Base-by-base conservation (phyloP, 2,113 vertebrate genomes). In the Lepus americanus region DNA sequence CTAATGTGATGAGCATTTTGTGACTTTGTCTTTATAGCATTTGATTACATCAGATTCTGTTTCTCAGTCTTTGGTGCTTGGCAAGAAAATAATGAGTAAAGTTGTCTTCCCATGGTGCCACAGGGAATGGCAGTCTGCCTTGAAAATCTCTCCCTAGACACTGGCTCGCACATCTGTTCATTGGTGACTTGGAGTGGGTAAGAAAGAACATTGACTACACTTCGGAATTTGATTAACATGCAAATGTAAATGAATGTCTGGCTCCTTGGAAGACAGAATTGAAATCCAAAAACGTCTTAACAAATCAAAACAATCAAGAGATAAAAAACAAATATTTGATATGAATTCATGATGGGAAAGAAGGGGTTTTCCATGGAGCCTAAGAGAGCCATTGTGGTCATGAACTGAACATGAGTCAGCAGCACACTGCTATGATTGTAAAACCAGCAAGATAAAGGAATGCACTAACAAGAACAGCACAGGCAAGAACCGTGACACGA, bases 361-460 rank as follows among this genome's bases (percentile, higher is more conserved):
- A 27, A n/a, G 10, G 6, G 27, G n/a, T 61, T 92, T 91, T 44
- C 74, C 22, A 14, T 23, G 81, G 70, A 80, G 39, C 11, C 61
- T 84, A 22, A 61, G 19, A 53, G 39, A 59, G 53, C 55, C 63
- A 23, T 23, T 63, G 31, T 53, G 81, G 83, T 72, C 53, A 76
- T 20, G 19, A 78, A 36, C 55, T 31, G 23, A 85, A 13, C 36
- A 2, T 72, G 92, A 96, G 74, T 94, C 96, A 94, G 92, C 67
- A 79, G 27, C 16, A 3, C 4, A 25, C 1, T 19, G 61, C 59
- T 90, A 19, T 87, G 81, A 87, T 78, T 95, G 73, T 33, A 79
- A 93, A 95, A 10, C 33, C 64, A 92, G 53, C 64, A 86, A 86
- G 39, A 61, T 11, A 87, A 49, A 87, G 85, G 85, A 96, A 95